A percentile compares a stretch with the other conserved stretches of the same genome.
These are phyloP conservation scores for Colinus virginianus DNA, from an alignment of 2,113 vertebrate species.

Conservation along the genomic window DNA sequence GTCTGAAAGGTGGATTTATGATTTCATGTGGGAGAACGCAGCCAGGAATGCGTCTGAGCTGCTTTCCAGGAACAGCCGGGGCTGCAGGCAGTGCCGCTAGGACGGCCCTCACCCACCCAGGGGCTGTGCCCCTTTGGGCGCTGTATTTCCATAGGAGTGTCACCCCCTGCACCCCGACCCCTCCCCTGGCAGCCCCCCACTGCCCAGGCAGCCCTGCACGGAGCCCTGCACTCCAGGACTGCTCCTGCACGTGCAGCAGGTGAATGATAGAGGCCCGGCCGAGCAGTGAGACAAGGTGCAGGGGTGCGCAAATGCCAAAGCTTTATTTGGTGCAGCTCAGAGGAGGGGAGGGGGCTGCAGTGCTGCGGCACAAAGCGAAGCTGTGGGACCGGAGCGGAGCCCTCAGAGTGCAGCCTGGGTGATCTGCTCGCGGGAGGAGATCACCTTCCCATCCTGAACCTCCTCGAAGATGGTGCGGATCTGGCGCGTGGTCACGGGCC, in stretches of 20 bases:
- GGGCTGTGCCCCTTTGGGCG: neutral
- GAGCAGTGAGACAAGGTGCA: neutral
- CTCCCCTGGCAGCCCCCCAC: too few relatives aligned
- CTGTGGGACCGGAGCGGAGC: too few relatives aligned
- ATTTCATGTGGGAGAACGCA: conserved; percentile 21
- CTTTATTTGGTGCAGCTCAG: conserved; percentile 73
- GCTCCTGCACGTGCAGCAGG: too few relatives aligned
- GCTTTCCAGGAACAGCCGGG: conserved; percentile 57
- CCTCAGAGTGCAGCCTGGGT: conserved; percentile 69
- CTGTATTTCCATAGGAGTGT: neutral
- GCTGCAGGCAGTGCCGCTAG: neutral
- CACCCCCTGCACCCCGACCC: neutral
- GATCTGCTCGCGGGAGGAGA: conserved; percentile 76
- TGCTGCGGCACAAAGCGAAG: too few relatives aligned
- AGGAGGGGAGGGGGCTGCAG: neutral
- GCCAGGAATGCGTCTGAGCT: conserved; percentile 65
- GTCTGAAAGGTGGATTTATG: neutral
- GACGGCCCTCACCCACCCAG: neutral
- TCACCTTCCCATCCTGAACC: conserved; percentile 78
- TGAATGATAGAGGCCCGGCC: too few relatives aligned
- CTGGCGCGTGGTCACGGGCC: conserved; percentile 66
- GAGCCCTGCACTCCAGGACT: too few relatives aligned
- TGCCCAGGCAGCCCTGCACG: too few relatives aligned
- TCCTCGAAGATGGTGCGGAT: conserved; percentile 79
- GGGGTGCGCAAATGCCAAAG: conserved; percentile 63